phyloP scores from a whole-genome alignment of 2,113 vertebrate genomes.

The Chionomys nivalis region DNA sequence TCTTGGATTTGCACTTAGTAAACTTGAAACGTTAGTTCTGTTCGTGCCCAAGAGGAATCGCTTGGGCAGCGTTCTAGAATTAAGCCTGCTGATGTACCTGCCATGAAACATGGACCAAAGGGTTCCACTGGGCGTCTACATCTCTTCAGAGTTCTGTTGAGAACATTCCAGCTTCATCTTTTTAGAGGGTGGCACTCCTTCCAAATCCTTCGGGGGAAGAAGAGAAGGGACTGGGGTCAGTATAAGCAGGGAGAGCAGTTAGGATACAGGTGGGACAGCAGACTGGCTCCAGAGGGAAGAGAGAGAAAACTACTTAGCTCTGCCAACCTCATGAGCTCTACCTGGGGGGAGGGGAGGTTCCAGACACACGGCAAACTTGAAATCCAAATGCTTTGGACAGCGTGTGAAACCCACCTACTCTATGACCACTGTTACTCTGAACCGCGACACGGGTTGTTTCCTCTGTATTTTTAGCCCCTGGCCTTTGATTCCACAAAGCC shows the following conservation, averaged over 20 bases:
- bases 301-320: fast-evolving
- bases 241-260: fast-evolving
- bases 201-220: constrained; percentile 89
- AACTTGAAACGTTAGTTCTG: constrained; percentile 87
- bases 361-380: fast-evolving
- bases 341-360: background rate
- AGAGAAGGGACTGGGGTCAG: constrained; percentile 40
- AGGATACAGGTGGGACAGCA: fast-evolving
- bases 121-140: constrained; percentile 86
- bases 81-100: constrained; percentile 87
- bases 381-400: no score
- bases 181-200: constrained; percentile 94
- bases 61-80: constrained; percentile 84
- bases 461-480: background rate
- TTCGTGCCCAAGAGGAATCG: constrained; percentile 84
- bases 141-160: constrained; percentile 93
- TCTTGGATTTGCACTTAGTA: constrained; percentile 89
- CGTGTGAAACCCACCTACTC: fast-evolving
- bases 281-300: fast-evolving
- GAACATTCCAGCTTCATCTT: constrained; percentile 96
- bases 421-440: fast-evolving
- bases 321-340: fast-evolving
- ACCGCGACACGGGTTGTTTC: fast-evolving
- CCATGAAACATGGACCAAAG: constrained; percentile 82
- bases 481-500: background rate